Conservation (phyloP, 2,888 invertebrate species). For the Caenorhabditis drosophilae region DNA sequence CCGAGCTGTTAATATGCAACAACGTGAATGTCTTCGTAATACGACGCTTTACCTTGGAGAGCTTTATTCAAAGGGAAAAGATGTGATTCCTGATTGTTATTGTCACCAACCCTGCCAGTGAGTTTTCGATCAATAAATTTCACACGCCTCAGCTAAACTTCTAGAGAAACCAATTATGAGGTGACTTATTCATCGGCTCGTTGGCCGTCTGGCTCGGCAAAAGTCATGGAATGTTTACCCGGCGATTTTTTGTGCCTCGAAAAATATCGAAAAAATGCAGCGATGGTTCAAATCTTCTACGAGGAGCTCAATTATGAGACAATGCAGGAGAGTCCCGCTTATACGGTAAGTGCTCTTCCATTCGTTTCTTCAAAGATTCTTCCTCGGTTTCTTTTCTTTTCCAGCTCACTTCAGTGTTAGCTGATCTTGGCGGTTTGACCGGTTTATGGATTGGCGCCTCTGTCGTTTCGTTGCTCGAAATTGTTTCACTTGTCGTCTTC, state of each 20-base stretch:
- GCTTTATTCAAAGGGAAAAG: slow-evolving; percentile 41
- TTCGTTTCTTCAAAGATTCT: not conserved
- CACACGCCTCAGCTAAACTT: not conserved
- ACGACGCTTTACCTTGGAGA: slow-evolving; percentile 60
- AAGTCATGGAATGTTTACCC: slow-evolving; percentile 66
- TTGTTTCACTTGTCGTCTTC: slow-evolving; percentile 58
- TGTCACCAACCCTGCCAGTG: slow-evolving; percentile 68
- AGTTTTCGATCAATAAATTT: slow-evolving; percentile 3
- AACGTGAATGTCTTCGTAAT: slow-evolving; percentile 65
- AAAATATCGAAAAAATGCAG: slow-evolving; percentile 67
- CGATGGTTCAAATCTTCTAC: slow-evolving; percentile 69
- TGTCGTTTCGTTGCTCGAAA: slow-evolving; percentile 62
- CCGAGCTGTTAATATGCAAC: slow-evolving; percentile 58
- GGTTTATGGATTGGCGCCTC: slow-evolving; percentile 68
- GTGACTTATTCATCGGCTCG: slow-evolving; percentile 68
- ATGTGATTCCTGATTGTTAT: slow-evolving; percentile 56
- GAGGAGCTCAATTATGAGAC: slow-evolving; percentile 69
- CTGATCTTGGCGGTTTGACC: slow-evolving; percentile 67
- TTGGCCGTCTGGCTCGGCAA: slow-evolving; percentile 69
- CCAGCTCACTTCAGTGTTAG: slow-evolving; percentile 58
- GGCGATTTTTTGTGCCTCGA: slow-evolving; percentile 66
- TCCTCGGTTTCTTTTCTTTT: not conserved
- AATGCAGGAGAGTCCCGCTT: slow-evolving; percentile 64
- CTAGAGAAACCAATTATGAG: slow-evolving; percentile 68
- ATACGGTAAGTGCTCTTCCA: slow-evolving; percentile 45